Conservation (phyloP, 2,797 vertebrate species). For the Pseudocheirus occidentalis region DNA sequence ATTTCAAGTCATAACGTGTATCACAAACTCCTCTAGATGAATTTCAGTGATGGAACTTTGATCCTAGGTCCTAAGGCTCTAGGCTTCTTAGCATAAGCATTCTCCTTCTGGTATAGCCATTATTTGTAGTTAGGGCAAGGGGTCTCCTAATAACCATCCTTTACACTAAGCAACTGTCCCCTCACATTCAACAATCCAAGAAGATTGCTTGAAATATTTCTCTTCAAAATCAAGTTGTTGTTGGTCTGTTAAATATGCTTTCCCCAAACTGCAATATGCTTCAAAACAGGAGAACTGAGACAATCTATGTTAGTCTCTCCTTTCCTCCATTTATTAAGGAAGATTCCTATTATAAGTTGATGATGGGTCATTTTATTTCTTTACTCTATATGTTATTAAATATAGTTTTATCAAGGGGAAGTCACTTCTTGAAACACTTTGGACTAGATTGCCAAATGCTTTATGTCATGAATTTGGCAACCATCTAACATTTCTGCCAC, state of each 20-base stretch:
- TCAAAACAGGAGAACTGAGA: conserved; percentile 10
- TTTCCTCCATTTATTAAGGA: background rate
- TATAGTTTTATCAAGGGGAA: conserved; percentile 8
- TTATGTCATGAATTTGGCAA: background rate
- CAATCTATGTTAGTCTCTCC: background rate
- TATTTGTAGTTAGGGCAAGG: background rate
- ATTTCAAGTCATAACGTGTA: background rate
- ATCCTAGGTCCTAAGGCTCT: background rate
- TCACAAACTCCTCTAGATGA: background rate
- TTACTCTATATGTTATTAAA: background rate
- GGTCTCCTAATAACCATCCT: background rate
- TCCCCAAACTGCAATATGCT: background rate
- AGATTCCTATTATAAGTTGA: background rate
- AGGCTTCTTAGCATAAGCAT: background rate
- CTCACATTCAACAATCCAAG: background rate
- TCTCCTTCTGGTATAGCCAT: background rate
- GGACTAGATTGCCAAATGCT: conserved; percentile 28
- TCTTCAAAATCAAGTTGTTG: background rate
- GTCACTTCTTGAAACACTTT: background rate
- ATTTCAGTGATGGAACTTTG: background rate
- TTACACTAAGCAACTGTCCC: background rate
- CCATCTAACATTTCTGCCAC: background rate
- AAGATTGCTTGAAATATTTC: background rate
- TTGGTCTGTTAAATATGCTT: background rate
- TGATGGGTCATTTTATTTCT: background rate